Conservation (phyloP, 2,797 vertebrate species). For the Xyrichtys novacula region DNA sequence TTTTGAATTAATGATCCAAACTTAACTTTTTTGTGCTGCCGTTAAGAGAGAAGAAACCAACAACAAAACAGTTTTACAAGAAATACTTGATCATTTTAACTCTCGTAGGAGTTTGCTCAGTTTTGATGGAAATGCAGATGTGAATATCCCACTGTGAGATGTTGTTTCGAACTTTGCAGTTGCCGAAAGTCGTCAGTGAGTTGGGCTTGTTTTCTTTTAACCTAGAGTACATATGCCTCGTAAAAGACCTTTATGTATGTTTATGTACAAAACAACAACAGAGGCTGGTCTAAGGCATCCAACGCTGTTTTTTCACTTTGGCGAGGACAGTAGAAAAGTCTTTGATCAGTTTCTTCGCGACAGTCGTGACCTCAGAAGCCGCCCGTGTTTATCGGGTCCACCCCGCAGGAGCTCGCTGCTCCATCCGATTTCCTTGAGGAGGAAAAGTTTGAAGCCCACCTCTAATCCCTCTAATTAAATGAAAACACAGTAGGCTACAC, state of each 20-base stretch:
- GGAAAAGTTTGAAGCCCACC: constrained; percentile 75
- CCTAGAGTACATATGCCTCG: background rate
- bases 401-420: constrained; percentile 71
- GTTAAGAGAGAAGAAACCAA: too few relatives aligned
- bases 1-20: too few relatives aligned
- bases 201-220: background rate
- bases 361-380: constrained; percentile 63
- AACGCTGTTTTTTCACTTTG: constrained; percentile 5
- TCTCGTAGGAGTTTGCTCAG: background rate
- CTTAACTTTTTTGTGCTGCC: too few relatives aligned
- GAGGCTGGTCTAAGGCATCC: constrained; percentile 10
- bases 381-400: constrained; percentile 68
- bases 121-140: background rate
- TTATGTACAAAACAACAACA: constrained; percentile 30
- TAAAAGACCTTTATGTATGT: background rate
- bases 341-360: constrained; percentile 64
- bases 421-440: constrained; percentile 71
- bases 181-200: background rate
- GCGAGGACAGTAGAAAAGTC: constrained; percentile 25
- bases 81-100: background rate
- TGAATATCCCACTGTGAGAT: background rate
- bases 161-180: background rate
- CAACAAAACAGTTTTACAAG: too few relatives aligned
- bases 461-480: constrained; percentile 85
- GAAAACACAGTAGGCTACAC: constrained; percentile 80